Conservation (phyloP, 2,888 invertebrate species). For the Ferdinandea cuprea region DNA sequence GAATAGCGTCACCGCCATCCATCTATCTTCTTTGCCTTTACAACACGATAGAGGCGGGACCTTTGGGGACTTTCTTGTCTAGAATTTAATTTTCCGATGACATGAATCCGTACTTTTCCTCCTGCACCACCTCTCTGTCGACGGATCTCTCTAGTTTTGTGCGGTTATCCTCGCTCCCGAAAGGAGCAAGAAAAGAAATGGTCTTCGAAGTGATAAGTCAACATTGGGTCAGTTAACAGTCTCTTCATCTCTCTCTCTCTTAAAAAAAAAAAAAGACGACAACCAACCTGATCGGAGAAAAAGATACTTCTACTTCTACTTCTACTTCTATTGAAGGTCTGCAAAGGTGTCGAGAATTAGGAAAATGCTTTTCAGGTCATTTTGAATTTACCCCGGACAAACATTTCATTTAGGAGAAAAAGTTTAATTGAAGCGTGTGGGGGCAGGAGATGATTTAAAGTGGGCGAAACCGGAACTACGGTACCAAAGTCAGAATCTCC, state of each 20-base stretch:
- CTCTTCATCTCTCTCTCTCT: neutral
- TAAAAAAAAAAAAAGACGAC: neutral
- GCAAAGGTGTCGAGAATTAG: slow-evolving; percentile 64
- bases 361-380: slow-evolving; percentile 62
- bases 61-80: slow-evolving; percentile 44
- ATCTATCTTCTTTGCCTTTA: slow-evolving; percentile 30
- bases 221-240: slow-evolving; percentile 35
- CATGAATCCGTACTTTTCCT: slow-evolving; percentile 49
- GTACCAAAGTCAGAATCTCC: slow-evolving; percentile 59
- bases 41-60: slow-evolving; percentile 65
- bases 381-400: slow-evolving; percentile 51
- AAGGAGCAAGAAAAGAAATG: neutral
- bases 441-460: slow-evolving; percentile 46
- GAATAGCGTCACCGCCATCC: neutral
- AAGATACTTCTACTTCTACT: slow-evolving; percentile 18
- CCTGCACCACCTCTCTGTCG: slow-evolving; percentile 9
- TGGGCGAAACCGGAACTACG: slow-evolving; percentile 39
- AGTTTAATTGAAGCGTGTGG: slow-evolving; percentile 62
- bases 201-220: slow-evolving; percentile 65
- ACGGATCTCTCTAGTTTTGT: neutral
- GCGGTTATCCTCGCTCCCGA: too few species aligned
- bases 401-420: slow-evolving; percentile 60
- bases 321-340: slow-evolving; percentile 20
- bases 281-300: slow-evolving; percentile 29
- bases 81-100: slow-evolving; percentile 70